Conservation (phyloP, 2,888 invertebrate species). For the Acutogordius australiensis region DNA sequence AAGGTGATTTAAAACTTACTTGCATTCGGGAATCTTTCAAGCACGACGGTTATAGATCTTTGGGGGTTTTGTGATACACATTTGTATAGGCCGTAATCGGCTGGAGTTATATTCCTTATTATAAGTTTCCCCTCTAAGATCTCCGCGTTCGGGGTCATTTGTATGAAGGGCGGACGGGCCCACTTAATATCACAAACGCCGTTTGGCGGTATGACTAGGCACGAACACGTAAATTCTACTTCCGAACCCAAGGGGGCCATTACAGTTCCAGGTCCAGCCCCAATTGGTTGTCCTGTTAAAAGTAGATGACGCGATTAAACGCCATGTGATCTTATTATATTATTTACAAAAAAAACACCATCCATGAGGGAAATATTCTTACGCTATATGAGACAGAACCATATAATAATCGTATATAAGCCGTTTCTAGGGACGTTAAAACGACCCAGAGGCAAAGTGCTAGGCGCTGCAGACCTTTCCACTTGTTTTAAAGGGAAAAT, state of each 20-base stretch:
- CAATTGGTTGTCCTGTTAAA: too few species aligned
- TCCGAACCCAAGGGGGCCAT: neutral
- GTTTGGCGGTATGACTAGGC: conserved; percentile 4
- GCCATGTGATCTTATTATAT: too few species aligned
- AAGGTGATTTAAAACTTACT: too few species aligned
- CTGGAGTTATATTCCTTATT: neutral
- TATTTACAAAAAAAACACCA: too few species aligned
- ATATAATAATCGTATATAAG: too few species aligned
- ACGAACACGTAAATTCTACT: neutral
- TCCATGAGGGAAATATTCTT: too few species aligned
- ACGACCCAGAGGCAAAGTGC: too few species aligned
- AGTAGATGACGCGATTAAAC: too few species aligned
- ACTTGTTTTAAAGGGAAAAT: too few species aligned
- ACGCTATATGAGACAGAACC: too few species aligned
- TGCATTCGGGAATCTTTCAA: neutral
- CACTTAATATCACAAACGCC: neutral
- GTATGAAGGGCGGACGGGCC: neutral
- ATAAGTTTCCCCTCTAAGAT: neutral
- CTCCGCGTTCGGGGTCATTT: neutral
- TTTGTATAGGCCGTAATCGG: neutral
- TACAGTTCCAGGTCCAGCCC: neutral
- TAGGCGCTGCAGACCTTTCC: too few species aligned
- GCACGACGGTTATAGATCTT: neutral
- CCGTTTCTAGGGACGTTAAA: too few species aligned
- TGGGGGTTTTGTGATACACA: neutral